phyloP scores from a whole-genome alignment of 1,140 invertebrate genomes.

The Hyles vespertilio region DNA sequence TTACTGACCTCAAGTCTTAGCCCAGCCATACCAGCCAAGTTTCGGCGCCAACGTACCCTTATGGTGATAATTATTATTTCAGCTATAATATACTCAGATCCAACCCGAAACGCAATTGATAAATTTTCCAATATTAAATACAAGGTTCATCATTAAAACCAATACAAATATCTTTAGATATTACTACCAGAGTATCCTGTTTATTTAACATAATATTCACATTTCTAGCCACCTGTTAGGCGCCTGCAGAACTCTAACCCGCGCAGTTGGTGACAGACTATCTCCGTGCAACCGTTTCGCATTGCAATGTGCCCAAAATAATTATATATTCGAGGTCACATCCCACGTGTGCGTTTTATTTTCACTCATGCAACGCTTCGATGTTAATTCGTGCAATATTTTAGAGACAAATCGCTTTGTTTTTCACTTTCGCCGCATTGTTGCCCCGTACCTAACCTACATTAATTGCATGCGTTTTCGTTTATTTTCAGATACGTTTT shows the following conservation, averaged over 20 bases:
- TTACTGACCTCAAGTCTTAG: too few species aligned
- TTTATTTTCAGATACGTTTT: background rate
- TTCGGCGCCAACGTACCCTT: too few species aligned
- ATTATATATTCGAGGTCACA: conserved; percentile 50
- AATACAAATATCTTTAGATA: too few species aligned
- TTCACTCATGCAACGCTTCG: conserved; percentile 30
- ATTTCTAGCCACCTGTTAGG: too few species aligned
- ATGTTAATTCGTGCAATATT: conserved; percentile 28
- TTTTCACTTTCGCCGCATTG: conserved; percentile 17
- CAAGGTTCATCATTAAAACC: too few species aligned
- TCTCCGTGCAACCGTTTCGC: conserved; percentile 26
- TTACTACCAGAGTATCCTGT: too few species aligned
- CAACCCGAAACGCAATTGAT: too few species aligned
- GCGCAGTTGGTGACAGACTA: conserved; percentile 25
- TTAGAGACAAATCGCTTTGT: conserved; percentile 34
- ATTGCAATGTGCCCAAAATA: conserved; percentile 51
- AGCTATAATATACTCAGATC: too few species aligned
- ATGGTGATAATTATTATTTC: too few species aligned
- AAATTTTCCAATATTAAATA: too few species aligned
- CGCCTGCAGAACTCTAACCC: background rate
- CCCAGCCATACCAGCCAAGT: too few species aligned
- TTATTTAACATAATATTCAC: too few species aligned
- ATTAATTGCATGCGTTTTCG: background rate
- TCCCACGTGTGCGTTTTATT: conserved; percentile 48
- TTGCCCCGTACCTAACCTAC: background rate